phyloP scores from a whole-genome alignment of 1,140 invertebrate genomes.

The Paralvinella palmiformis region DNA sequence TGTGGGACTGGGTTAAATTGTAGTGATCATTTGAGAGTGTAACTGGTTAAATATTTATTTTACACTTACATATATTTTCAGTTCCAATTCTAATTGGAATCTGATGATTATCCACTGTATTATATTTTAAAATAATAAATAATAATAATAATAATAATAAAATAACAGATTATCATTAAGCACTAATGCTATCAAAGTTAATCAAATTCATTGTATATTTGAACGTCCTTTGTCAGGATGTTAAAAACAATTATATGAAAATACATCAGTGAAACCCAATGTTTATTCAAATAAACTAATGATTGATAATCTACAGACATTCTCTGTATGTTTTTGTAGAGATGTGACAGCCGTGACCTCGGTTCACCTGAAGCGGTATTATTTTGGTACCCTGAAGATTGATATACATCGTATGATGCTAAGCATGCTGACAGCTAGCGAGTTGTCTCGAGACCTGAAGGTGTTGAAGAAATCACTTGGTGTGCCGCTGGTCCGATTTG shows the following conservation, averaged over 20 bases:
- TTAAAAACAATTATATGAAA: too few relatives aligned
- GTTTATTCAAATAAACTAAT: too few relatives aligned
- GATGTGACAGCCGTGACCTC: slow-evolving; percentile 73
- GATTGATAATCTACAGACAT: too few relatives aligned
- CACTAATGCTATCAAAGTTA: too few relatives aligned
- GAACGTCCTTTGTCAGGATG: background rate
- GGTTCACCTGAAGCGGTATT: slow-evolving; percentile 69
- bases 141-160: too few relatives aligned
- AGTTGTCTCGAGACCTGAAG: slow-evolving; percentile 67
- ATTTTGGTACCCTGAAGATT: slow-evolving; percentile 81
- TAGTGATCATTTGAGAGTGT: too few relatives aligned
- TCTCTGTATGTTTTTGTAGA: slow-evolving; percentile 48
- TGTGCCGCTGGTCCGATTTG: slow-evolving; percentile 87
- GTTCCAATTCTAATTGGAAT: too few relatives aligned
- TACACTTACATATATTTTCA: too few relatives aligned
- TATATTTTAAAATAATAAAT: background rate
- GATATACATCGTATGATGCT: slow-evolving; percentile 72
- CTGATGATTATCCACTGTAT: background rate
- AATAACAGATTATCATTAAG: too few relatives aligned
- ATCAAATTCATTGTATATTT: background rate
- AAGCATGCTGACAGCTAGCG: slow-evolving; percentile 77
- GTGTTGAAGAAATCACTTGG: slow-evolving; percentile 79
- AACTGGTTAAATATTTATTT: too few relatives aligned
- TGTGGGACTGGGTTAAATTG: too few relatives aligned
- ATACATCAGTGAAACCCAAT: too few relatives aligned